These are phyloP conservation scores for Recurvirostra avosetta DNA, from an alignment of 2,113 vertebrate genomes.

Conservation along the genomic window DNA sequence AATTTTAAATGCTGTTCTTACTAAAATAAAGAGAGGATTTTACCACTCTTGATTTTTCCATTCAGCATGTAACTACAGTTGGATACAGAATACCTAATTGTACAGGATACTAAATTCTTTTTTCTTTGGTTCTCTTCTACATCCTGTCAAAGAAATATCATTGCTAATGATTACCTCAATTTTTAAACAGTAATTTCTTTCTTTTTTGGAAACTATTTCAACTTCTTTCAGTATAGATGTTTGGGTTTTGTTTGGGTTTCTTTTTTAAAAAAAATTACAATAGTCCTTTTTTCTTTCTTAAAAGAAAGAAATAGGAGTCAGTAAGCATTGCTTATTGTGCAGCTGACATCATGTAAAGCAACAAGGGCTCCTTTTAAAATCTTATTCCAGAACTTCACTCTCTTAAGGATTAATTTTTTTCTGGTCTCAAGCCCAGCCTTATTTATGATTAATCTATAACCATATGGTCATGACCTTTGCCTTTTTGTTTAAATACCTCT, in stretches of 20 bases:
- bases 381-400: background rate
- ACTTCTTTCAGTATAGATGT: background rate
- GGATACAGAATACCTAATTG: background rate
- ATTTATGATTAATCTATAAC: background rate
- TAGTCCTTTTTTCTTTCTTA: background rate
- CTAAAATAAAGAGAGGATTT: background rate
- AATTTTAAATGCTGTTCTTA: background rate
- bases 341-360: background rate
- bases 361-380: background rate
- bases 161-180: background rate
- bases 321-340: background rate
- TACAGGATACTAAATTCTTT: background rate
- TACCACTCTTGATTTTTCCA: background rate
- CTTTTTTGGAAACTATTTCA: background rate
- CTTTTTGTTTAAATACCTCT: background rate
- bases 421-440: background rate
- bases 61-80: background rate
- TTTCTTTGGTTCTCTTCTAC: background rate
- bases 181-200: background rate
- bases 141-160: background rate
- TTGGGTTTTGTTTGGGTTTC: background rate
- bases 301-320: background rate
- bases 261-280: background rate
- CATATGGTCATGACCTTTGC: background rate
- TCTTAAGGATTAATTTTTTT: background rate